These are phyloP conservation scores for Tiliacea aurago DNA, from an alignment of 2,888 invertebrate genomes.

Conservation along the genomic window DNA sequence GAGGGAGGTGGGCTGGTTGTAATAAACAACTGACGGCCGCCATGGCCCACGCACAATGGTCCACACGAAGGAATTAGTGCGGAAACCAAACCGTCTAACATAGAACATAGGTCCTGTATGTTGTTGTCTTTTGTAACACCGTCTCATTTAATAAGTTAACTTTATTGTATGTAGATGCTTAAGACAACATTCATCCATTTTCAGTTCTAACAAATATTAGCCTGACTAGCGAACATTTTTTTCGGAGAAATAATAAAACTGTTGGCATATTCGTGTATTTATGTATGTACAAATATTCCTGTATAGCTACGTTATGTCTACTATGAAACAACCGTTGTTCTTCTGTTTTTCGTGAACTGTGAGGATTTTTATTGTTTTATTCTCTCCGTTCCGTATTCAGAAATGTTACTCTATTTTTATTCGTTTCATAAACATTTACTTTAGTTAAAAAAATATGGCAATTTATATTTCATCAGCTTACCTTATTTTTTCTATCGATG, in stretches of 20 bases:
- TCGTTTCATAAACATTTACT: not conserved
- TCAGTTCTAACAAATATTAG: not conserved
- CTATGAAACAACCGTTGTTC: not conserved
- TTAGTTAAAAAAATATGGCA: not conserved
- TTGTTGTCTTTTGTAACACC: not conserved
- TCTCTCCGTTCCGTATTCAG: not conserved
- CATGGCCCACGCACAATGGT: too few relatives aligned
- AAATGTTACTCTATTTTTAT: not conserved
- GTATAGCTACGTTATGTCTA: not conserved
- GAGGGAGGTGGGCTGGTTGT: too few relatives aligned
- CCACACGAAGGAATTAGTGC: too few relatives aligned
- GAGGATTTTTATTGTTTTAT: constrained; percentile 9
- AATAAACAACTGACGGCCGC: too few relatives aligned
- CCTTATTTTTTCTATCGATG: not conserved
- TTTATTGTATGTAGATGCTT: not conserved
- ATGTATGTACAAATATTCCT: not conserved
- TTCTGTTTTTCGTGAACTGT: constrained; percentile 1
- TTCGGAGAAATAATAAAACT: not conserved
- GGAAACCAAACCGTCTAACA: too few relatives aligned
- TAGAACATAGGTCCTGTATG: too few relatives aligned
- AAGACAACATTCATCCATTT: not conserved
- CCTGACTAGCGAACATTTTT: not conserved
- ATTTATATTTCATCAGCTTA: not conserved
- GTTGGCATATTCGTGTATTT: not conserved
- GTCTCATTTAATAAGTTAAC: not conserved